Evolutionary conservation across 2,888 invertebrate species (phyloP).

Genomic region (Diaphora mendica): DNA sequence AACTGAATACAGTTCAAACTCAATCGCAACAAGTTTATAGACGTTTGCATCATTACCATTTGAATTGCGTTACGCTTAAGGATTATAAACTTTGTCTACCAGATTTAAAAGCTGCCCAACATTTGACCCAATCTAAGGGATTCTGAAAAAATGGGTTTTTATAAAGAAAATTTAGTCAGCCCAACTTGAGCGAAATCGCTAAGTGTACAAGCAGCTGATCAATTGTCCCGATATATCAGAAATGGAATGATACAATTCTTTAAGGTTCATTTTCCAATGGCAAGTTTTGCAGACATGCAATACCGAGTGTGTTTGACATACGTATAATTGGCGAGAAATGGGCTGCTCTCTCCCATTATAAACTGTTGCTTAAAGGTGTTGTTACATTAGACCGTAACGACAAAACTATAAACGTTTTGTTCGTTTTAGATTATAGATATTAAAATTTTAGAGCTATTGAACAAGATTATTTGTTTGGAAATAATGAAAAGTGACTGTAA

Average conservation of each 20-base stretch:
- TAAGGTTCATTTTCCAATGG: constrained; percentile 47
- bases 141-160: not conserved
- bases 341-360: constrained; percentile 67
- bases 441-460: not conserved
- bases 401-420: constrained; percentile 33
- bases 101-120: not conserved
- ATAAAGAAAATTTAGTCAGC: not conserved
- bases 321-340: constrained; percentile 84
- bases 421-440: constrained; percentile 30
- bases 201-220: not conserved
- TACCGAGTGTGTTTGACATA: constrained; percentile 77
- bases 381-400: constrained; percentile 45
- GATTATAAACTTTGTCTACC: constrained; percentile 43
- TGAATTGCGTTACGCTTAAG: constrained; percentile 34
- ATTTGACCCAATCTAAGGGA: not conserved
- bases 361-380: constrained; percentile 67
- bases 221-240: constrained; percentile 3
- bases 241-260: not conserved
- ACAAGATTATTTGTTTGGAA: not conserved
- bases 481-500: not conserved
- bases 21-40: constrained; percentile 53
- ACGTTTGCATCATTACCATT: constrained; percentile 64
- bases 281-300: constrained; percentile 35
- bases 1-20: constrained; percentile 59
- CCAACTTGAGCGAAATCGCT: not conserved